Base-by-base conservation (phyloP, 2,797 vertebrate genomes). In the Coranthus polyacanthus region DNA sequence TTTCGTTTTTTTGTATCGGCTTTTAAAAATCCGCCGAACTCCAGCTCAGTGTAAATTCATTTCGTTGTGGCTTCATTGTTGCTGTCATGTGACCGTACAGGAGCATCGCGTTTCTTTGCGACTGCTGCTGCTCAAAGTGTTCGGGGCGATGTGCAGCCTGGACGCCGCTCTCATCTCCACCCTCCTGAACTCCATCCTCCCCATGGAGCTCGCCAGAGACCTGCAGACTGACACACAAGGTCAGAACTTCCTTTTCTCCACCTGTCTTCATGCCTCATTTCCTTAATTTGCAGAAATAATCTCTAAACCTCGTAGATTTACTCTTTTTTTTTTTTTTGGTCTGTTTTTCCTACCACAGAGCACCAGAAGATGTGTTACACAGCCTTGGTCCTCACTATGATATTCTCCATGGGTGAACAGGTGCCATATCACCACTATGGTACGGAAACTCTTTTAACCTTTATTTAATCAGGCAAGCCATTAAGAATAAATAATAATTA, bases 291-390 rank as follows among this genome's bases (percentile, higher is more conserved):
- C 24, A 26, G 24, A 26, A n/a, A 12, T 29, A 18, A 32, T 17
- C 7, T 11, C 5, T 0, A 43, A 20, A 9, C 2, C 6, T 39
- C 0, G 24, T 21, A 9, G 2, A 17, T 12, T n/a, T 0, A 15
- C 7, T 24, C 3, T 46, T 5, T n/a, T n/a, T n/a, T n/a, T n/a
- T n/a, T n/a, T n/a, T n/a, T 37, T 13, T 17, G 44, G 10, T 37
- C 6, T 75, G 11, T 52, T 37, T 74, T 18, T 62, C 41, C 70
- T 45, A 65, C 67, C 77, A 24, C 89, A 99, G 98, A 98, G 77
- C 97, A 98, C 79, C 97, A 99, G 85, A 99, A 99, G 89, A 95
- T 98, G 94, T 99, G 97, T 72, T 99, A 99, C 87, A 96, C 97
- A 1, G 97, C 96, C 0, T 89, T 99, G 87, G 94, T 99, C 10